phyloP scores from a whole-genome alignment of 2,888 invertebrate genomes.

The Cosmorhoe ocellata region DNA sequence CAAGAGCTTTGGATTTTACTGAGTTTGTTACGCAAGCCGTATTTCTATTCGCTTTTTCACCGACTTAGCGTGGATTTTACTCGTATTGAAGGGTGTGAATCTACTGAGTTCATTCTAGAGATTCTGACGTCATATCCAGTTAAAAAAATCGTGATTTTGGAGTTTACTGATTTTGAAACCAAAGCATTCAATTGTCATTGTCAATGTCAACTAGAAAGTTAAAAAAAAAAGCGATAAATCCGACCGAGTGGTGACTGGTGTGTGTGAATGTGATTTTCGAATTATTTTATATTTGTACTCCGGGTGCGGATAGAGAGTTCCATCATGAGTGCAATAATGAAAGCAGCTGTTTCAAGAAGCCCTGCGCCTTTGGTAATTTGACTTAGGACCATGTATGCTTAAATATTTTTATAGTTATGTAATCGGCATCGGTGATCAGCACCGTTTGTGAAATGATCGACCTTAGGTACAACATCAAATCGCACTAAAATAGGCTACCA shows the following conservation, averaged over 20 bases:
- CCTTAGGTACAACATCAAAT: too few species aligned
- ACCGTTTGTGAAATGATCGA: slow-evolving; percentile 34
- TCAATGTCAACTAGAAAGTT: too few species aligned
- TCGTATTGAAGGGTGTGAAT: too few species aligned
- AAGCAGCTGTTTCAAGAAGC: slow-evolving; percentile 68
- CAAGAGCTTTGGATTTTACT: too few species aligned
- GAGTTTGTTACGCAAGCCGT: too few species aligned
- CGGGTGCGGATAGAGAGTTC: slow-evolving; percentile 80
- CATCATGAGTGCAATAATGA: slow-evolving; percentile 81
- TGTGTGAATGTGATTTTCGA: slow-evolving; percentile 47
- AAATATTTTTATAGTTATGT: slow-evolving; percentile 66
- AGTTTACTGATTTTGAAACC: too few species aligned
- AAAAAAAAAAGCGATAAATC: slow-evolving; percentile 7
- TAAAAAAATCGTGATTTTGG: too few species aligned
- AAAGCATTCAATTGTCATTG: too few species aligned
- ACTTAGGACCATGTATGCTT: slow-evolving; percentile 15
- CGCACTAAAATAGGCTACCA: background rate
- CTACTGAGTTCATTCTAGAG: too few species aligned
- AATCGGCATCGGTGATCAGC: slow-evolving; percentile 51
- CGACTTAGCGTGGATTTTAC: too few species aligned
- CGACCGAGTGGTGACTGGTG: slow-evolving; percentile 14
- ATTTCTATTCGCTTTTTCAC: too few species aligned
- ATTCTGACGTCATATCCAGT: too few species aligned
- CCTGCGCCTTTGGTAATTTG: slow-evolving; percentile 69
- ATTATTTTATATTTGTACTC: slow-evolving; percentile 53